Conservation (phyloP, 2,113 vertebrate genomes). For the Nibea coibor region DNA sequence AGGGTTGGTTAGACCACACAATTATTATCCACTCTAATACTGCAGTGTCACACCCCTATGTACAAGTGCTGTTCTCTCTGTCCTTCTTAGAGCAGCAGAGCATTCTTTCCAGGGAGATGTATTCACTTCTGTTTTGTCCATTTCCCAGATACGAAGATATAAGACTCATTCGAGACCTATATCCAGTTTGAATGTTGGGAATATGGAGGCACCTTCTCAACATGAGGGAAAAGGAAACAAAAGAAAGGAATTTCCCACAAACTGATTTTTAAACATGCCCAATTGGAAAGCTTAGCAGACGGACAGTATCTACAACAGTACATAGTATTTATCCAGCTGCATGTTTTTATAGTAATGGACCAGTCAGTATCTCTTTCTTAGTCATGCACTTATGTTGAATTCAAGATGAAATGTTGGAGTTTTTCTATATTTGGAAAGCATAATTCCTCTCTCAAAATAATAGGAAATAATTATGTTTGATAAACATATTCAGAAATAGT, state of each 20-base stretch:
- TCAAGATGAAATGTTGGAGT: constrained; percentile 41
- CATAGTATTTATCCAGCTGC: not conserved
- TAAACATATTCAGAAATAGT: constrained; percentile 12
- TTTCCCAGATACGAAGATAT: not conserved
- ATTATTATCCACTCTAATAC: constrained; percentile 68
- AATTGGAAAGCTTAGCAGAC: not conserved
- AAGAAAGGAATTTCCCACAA: not conserved
- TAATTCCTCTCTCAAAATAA: constrained; percentile 30
- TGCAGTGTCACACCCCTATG: constrained; percentile 58
- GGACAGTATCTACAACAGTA: no score
- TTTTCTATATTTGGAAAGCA: constrained; percentile 26
- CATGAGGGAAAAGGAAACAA: not conserved
- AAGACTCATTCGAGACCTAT: not conserved
- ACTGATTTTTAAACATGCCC: not conserved
- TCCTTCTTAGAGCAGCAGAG: constrained; percentile 43
- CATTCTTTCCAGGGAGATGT: constrained; percentile 11
- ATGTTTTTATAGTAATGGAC: not conserved
- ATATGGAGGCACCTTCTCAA: not conserved
- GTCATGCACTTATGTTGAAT: constrained; percentile 28
- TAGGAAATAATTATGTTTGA: constrained; percentile 7
- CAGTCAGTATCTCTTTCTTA: no score
- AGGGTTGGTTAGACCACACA: constrained; percentile 60
- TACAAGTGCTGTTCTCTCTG: constrained; percentile 49
- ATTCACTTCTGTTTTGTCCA: not conserved
- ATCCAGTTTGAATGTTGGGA: not conserved